A percentile compares a stretch with the other conserved stretches of the same genome.
Conservation (phyloP, 2,797 vertebrate species). For the Chelidonichthys spinosus region DNA sequence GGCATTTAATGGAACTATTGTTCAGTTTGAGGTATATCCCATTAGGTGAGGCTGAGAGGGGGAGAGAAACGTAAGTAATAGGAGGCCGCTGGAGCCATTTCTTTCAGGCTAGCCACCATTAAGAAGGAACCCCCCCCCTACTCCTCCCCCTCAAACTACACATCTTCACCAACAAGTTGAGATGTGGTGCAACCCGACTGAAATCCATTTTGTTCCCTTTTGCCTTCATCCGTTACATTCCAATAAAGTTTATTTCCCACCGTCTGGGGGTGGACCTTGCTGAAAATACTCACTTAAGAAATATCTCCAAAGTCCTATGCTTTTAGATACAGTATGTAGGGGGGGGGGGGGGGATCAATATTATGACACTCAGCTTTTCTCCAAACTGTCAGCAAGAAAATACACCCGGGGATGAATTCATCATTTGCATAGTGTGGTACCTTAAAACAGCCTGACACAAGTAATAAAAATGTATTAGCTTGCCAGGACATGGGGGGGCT, state of each 20-base stretch:
- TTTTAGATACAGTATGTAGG: conserved; percentile 46
- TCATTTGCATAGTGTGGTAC: conserved; percentile 81
- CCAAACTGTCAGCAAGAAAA: conserved; percentile 80
- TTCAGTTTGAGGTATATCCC: conserved; percentile 76
- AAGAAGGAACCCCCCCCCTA: conserved; percentile 12
- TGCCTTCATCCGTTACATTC: background rate
- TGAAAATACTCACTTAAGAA: conserved; percentile 41
- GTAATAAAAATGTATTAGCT: conserved; percentile 84
- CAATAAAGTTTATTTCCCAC: conserved; percentile 34
- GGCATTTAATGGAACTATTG: conserved; percentile 82
- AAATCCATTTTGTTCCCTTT: conserved; percentile 26
- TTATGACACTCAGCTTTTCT: conserved; percentile 78
- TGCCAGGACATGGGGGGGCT: conserved; percentile 63
- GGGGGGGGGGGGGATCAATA: conserved; percentile 66
- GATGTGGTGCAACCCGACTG: conserved; percentile 7
- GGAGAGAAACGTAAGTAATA: conserved; percentile 67
- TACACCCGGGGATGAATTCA: conserved; percentile 73
- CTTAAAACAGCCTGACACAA: conserved; percentile 79
- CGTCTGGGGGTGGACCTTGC: conserved; percentile 32
- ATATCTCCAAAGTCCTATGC: conserved; percentile 28
- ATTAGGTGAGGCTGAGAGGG: conserved; percentile 62
- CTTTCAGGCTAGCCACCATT: conserved; percentile 39
- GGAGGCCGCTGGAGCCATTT: conserved; percentile 44
- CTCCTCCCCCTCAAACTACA: background rate
- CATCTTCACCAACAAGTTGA: conserved; percentile 48